A percentile compares a stretch with the other conserved stretches of the same genome.
These are phyloP conservation scores for Cantharis flavilabris DNA, from an alignment of 2,888 invertebrate species.

Conservation along the genomic window DNA sequence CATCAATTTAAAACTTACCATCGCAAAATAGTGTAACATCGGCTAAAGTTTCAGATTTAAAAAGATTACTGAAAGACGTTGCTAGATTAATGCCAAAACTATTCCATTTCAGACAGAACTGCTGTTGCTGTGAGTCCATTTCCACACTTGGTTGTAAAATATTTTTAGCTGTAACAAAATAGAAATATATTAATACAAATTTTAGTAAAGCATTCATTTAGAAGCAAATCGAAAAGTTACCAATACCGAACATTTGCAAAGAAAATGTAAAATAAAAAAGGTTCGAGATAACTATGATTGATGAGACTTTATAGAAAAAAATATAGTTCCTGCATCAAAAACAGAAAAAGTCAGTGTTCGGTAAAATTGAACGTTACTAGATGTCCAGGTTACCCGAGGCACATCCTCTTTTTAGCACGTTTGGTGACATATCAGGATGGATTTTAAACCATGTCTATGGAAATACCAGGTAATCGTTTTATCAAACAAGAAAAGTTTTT, in stretches of 20 bases:
- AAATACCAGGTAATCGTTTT: not conserved
- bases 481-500: not conserved
- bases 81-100: constrained; percentile 93
- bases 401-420: not conserved
- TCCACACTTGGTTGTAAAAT: constrained; percentile 73
- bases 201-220: not conserved
- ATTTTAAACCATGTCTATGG: not conserved
- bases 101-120: constrained; percentile 95
- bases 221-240: not conserved
- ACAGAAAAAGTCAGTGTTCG: not conserved
- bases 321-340: not conserved
- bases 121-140: constrained; percentile 90
- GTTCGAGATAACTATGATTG: not conserved
- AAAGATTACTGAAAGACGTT: constrained; percentile 88
- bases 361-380: not conserved
- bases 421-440: not conserved
- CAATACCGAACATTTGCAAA: not conserved
- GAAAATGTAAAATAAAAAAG: not conserved
- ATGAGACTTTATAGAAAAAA: not conserved
- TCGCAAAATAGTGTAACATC: constrained; percentile 93
- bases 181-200: constrained; percentile 7
- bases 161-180: constrained; percentile 63
- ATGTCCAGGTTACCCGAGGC: not conserved
- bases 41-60: constrained; percentile 90
- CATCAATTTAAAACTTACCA: constrained; percentile 60